A percentile compares a stretch with the other conserved stretches of the same genome.
Conservation (phyloP, 92 coral and sea anemone genomes). For the Desmophyllum pertusum region DNA sequence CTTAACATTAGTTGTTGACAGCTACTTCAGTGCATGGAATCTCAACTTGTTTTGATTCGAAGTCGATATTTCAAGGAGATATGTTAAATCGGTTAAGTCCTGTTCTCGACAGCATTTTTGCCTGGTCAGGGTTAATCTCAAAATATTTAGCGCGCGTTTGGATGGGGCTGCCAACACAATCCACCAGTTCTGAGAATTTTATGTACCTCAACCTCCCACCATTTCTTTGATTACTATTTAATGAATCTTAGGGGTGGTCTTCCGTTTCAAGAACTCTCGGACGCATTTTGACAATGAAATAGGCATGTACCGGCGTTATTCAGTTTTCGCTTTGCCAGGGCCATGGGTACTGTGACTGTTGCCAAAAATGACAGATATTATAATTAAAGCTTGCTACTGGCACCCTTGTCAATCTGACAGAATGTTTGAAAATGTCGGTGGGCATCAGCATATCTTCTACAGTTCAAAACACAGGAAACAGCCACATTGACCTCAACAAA, state of each 20-base stretch:
- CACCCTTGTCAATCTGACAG: slow-evolving; percentile 30
- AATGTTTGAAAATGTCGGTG: slow-evolving; percentile 18
- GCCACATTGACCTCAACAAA: slow-evolving; percentile 43
- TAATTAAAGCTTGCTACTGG: slow-evolving; percentile 29
- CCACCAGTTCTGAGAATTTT: slow-evolving; percentile 1
- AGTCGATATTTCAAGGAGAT: slow-evolving; percentile 41
- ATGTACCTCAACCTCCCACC: slow-evolving; percentile 14
- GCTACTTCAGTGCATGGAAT: slow-evolving; percentile 39
- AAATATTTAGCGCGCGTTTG: neutral
- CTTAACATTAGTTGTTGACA: slow-evolving; percentile 38
- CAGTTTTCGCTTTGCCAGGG: slow-evolving; percentile 15
- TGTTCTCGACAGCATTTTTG: slow-evolving; percentile 12
- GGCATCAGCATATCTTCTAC: slow-evolving; percentile 30
- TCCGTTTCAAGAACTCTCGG: slow-evolving; percentile 25
- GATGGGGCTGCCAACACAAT: neutral
- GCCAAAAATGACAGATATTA: slow-evolving; percentile 25
- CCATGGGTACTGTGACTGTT: neutral
- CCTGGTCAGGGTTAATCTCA: slow-evolving; percentile 1
- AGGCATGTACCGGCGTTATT: slow-evolving; percentile 9
- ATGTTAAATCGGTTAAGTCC: slow-evolving; percentile 38
- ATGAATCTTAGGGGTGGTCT: slow-evolving; percentile 48
- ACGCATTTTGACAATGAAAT: slow-evolving; percentile 27
- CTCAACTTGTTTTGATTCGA: slow-evolving; percentile 39
- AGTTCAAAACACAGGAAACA: slow-evolving; percentile 41
- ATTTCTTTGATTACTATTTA: slow-evolving; percentile 36